Evolutionary conservation across 2,113 vertebrate genomes (phyloP).

Genomic region (Ifrita kowaldi): DNA sequence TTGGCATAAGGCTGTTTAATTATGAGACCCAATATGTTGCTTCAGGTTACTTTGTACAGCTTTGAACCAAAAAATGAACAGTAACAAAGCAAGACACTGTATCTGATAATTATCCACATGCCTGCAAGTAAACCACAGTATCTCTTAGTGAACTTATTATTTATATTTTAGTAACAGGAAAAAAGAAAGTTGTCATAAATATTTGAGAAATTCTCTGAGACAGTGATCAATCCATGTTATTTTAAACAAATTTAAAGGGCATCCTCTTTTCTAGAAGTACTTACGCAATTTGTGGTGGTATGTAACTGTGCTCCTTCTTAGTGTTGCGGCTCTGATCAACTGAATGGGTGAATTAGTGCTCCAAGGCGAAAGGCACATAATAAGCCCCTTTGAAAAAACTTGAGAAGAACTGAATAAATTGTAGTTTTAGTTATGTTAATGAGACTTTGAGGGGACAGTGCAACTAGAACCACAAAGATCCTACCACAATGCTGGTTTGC

Average conservation of each 20-base stretch:
- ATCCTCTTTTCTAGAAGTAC: background rate
- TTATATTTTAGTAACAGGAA: background rate
- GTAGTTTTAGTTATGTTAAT: constrained; percentile 29
- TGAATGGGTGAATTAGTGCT: background rate
- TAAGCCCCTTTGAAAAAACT: background rate
- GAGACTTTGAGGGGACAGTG: background rate
- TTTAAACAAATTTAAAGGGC: background rate
- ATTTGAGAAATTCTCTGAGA: background rate
- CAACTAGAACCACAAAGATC: background rate
- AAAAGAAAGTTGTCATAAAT: background rate
- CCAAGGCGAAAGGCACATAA: background rate
- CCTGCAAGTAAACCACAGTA: background rate
- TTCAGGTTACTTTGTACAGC: background rate
- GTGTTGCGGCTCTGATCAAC: background rate
- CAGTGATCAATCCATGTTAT: background rate
- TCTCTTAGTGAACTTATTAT: background rate
- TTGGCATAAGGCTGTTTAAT: background rate
- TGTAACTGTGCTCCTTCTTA: background rate
- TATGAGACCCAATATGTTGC: background rate
- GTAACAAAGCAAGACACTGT: background rate
- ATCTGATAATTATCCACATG: background rate
- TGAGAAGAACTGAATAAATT: constrained; percentile 10
- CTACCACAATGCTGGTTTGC: background rate
- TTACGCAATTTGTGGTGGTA: background rate
- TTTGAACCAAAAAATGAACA: background rate